Base-by-base conservation (phyloP, 1,140 invertebrate species). In the Heterodera schachtii region DNA sequence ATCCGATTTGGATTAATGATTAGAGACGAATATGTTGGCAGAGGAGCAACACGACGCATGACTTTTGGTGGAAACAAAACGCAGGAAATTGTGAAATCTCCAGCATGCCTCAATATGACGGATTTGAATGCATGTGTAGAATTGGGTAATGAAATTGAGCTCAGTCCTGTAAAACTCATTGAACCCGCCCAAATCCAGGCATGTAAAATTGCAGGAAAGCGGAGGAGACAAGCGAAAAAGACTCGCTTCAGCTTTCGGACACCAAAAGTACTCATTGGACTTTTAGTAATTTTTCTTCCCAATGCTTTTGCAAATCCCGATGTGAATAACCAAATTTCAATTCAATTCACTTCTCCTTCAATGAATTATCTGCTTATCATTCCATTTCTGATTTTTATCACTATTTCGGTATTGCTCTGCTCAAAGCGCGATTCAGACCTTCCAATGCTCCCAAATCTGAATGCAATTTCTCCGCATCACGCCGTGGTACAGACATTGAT, bases 1-100 rank as follows among this genome's bases (percentile, higher is more conserved):
- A 44, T 74, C n/a, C 47, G 73, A 6, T 52, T 74, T 44, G 47
- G 73, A 19, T 2, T 74, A 43, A 74, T 74, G 21, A 5, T 74
- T 44, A 31, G 73, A 4, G 73, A 74, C 11, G 73, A 57, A 74
- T 74, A 74, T 21, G 9, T 6, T 3, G 73, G 73, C 3, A 43
- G 31, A 74, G 41, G 73, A 9, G 3, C 9, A 11, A 44, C 47
- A 7, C n/a, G 46, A 7, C 4, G 73, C 43, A 57, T 57, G 41
- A n/a, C 47, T 21, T 74, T 74, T 31, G n/a, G 73, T 43, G 57
- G 41, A 44, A 43, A 74, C 3, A 19, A 44, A 1, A 16, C 11
- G 0, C 9, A 4, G 57, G 1, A 16, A 19, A 60, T 16, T 11
- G 57, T 16, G 3, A 4, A 60, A 3, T 16, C 11, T 1, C 57